phyloP scores from a whole-genome alignment of 2,797 vertebrate genomes.

The Botia almorhae region DNA sequence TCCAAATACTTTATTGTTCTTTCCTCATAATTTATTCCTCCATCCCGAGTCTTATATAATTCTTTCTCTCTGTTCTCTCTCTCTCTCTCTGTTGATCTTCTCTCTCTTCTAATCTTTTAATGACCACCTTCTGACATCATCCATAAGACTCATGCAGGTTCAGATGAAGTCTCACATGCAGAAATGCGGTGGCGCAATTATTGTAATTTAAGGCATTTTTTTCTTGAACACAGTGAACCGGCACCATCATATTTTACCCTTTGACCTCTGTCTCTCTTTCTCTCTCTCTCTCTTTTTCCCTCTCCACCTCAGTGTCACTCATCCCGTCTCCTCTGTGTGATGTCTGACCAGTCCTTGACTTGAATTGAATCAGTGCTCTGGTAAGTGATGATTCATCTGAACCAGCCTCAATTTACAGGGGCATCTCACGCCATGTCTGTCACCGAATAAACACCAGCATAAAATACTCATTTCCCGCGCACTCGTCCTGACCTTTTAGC shows the following conservation, averaged over 20 bases:
- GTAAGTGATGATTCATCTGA: slow-evolving; percentile 35
- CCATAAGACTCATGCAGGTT: background rate
- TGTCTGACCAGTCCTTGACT: slow-evolving; percentile 44
- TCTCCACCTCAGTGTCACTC: slow-evolving; percentile 1
- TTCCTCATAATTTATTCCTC: background rate
- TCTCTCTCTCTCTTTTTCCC: too few relatives aligned
- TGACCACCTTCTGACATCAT: too few relatives aligned
- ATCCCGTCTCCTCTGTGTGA: slow-evolving; percentile 14
- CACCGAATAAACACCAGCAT: slow-evolving; percentile 47
- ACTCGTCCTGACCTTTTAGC: slow-evolving; percentile 16
- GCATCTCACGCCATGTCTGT: slow-evolving; percentile 35
- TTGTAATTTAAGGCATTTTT: background rate
- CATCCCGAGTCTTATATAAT: background rate
- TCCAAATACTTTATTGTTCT: too few relatives aligned
- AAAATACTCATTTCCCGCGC: slow-evolving; percentile 39
- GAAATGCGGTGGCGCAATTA: background rate
- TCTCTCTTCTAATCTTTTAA: background rate
- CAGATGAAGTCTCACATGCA: background rate
- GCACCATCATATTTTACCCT: too few relatives aligned
- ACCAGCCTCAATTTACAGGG: slow-evolving; percentile 38
- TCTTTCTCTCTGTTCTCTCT: background rate
- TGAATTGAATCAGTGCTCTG: slow-evolving; percentile 26
- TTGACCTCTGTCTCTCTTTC: background rate
- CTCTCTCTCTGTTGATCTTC: background rate
- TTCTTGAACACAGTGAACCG: too few relatives aligned